A percentile compares a stretch with the other conserved stretches of the same genome.
Evolutionary conservation across 2,888 invertebrate species (phyloP).

Genomic region (Drepanosiphum platanoidis): DNA sequence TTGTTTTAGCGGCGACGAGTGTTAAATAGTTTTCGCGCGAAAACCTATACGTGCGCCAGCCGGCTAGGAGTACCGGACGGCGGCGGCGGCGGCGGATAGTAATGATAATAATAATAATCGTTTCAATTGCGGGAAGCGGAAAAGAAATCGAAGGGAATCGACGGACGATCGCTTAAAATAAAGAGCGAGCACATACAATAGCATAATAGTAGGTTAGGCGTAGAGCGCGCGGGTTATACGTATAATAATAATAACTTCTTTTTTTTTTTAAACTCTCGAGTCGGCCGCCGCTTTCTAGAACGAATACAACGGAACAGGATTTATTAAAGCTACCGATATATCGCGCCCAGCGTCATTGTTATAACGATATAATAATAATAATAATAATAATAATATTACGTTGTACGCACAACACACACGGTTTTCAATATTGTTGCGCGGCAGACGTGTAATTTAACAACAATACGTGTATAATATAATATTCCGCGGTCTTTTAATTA

Average conservation of each 20-base stretch:
- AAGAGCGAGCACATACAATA: not conserved
- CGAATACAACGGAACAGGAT: not conserved
- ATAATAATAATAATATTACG: not conserved
- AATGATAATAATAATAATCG: no score
- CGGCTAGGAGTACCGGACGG: no score
- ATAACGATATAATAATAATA: not conserved
- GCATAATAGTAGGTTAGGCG: no score
- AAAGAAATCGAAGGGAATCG: not conserved
- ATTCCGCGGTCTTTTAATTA: not conserved
- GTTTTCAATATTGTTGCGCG: not conserved
- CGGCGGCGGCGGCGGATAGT: no score
- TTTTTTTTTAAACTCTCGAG: not conserved
- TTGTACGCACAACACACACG: not conserved
- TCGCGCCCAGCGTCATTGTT: not conserved
- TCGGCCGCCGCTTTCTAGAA: not conserved
- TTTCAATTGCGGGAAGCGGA: not conserved
- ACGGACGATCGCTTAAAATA: not conserved
- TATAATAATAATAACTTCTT: not conserved
- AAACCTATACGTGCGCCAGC: no score
- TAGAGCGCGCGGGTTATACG: no score
- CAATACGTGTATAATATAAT: no score
- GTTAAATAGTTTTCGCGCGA: no score
- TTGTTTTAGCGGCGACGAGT: no score
- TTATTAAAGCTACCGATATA: no score
- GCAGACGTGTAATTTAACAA: not conserved